phyloP scores from a whole-genome alignment of 2,888 invertebrate genomes.

The Aspidiotus destructor region DNA sequence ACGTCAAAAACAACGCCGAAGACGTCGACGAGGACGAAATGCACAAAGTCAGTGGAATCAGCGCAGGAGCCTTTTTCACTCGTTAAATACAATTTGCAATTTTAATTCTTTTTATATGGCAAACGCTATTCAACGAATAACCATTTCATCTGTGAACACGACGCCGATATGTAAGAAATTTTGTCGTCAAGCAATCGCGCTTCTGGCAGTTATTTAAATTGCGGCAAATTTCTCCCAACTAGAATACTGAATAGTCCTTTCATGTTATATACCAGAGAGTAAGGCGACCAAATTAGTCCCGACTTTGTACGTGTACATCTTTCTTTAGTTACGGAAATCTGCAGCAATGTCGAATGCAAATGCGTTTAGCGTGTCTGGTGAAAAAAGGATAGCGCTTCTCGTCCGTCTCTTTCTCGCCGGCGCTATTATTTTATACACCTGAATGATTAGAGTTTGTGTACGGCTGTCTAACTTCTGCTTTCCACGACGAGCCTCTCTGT shows the following conservation, averaged over 20 bases:
- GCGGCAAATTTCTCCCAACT: background rate
- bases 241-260: slow-evolving; percentile 1
- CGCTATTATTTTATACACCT: background rate
- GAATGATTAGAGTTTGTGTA: background rate
- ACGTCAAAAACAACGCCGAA: too few relatives aligned
- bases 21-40: too few relatives aligned
- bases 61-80: background rate
- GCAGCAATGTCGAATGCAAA: background rate
- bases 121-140: background rate
- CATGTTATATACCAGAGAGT: background rate
- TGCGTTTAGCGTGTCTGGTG: background rate
- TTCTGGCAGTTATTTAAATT: slow-evolving; percentile 1
- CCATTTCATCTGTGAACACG: slow-evolving; percentile 3
- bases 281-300: background rate
- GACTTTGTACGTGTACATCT: background rate
- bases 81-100: slow-evolving; percentile 2
- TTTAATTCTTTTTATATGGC: background rate
- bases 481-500: too few relatives aligned
- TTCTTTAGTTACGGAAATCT: background rate
- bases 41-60: background rate
- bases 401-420: background rate
- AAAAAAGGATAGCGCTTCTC: background rate
- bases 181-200: background rate
- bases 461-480: background rate
- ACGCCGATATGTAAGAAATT: slow-evolving; percentile 2